Conservation (phyloP, 2,888 invertebrate genomes). For the Tachina grossa region DNA sequence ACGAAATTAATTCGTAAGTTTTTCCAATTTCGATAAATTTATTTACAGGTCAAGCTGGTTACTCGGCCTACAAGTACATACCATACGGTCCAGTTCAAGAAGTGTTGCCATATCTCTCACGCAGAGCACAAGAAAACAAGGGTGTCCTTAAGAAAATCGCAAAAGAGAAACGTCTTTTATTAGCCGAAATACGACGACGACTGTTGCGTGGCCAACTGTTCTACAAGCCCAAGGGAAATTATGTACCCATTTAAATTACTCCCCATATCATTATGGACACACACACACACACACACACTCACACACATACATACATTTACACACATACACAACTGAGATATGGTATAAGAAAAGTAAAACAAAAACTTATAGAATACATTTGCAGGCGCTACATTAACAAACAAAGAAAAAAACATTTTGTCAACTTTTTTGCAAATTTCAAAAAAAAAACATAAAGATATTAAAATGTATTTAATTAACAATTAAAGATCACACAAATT, state of each 20-base stretch:
- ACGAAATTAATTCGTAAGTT: background rate
- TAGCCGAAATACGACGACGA: conserved; percentile 91
- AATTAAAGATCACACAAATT: conserved; percentile 6
- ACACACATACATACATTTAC: background rate
- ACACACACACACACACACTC: conserved; percentile 15
- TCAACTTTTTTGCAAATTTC: background rate
- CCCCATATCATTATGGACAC: background rate
- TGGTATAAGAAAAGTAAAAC: background rate
- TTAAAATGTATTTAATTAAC: conserved; percentile 5
- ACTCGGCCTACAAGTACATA: conserved; percentile 99
- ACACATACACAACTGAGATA: conserved; percentile 1
- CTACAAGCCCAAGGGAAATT: conserved; percentile 93
- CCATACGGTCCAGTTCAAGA: conserved; percentile 99
- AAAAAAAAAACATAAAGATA: background rate
- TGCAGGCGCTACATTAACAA: conserved; percentile 32
- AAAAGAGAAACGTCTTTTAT: conserved; percentile 93
- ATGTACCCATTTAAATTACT: conserved; percentile 90
- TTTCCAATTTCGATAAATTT: background rate
- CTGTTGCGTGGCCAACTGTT: conserved; percentile 89
- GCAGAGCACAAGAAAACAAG: conserved; percentile 98
- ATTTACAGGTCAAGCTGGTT: conserved; percentile 96
- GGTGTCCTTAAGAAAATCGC: conserved; percentile 95
- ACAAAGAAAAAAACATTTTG: background rate
- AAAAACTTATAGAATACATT: conserved; percentile 40
- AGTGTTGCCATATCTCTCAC: conserved; percentile 98